Percentiles rank a stretch among this genome's conserved stretches.
Conservation (phyloP, 1,140 invertebrate species). For the Drosophila baimaii region DNA sequence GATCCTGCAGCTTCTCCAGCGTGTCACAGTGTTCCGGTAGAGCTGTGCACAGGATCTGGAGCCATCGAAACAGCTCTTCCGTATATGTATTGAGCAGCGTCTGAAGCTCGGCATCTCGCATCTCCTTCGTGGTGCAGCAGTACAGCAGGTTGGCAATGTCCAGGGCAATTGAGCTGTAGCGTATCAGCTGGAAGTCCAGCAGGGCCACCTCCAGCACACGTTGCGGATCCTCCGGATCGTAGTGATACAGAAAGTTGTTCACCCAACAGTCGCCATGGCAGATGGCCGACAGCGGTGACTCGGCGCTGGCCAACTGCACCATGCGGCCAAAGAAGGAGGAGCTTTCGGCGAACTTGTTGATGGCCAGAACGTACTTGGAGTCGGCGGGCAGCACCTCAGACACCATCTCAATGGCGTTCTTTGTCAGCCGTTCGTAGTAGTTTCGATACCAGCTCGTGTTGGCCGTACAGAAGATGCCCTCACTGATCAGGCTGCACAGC, state of each 20-base stretch:
- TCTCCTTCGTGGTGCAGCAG: conserved; percentile 87
- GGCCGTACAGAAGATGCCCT: conserved; percentile 87
- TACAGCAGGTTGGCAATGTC: conserved; percentile 89
- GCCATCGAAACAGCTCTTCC: conserved; percentile 84
- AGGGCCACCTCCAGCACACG: conserved; percentile 85
- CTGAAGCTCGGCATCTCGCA: conserved; percentile 86
- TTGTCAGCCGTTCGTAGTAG: conserved; percentile 88
- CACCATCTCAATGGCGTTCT: conserved; percentile 88
- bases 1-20: conserved; percentile 85
- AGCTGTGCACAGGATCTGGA: conserved; percentile 84
- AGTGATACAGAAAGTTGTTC: conserved; percentile 89
- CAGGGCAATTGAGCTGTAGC: conserved; percentile 88
- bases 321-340: conserved; percentile 89
- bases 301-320: conserved; percentile 87
- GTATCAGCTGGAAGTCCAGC: conserved; percentile 89
- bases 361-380: conserved; percentile 87
- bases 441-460: conserved; percentile 89
- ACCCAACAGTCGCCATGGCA: conserved; percentile 92
- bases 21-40: conserved; percentile 81
- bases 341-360: conserved; percentile 87
- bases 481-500: conserved; percentile 85
- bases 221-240: conserved; percentile 77
- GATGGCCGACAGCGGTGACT: conserved; percentile 88
- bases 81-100: conserved; percentile 86
- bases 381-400: conserved; percentile 86